These are phyloP conservation scores for Syndactyla subalaris DNA, from an alignment of 2,797 vertebrate genomes.

Conservation along the genomic window DNA sequence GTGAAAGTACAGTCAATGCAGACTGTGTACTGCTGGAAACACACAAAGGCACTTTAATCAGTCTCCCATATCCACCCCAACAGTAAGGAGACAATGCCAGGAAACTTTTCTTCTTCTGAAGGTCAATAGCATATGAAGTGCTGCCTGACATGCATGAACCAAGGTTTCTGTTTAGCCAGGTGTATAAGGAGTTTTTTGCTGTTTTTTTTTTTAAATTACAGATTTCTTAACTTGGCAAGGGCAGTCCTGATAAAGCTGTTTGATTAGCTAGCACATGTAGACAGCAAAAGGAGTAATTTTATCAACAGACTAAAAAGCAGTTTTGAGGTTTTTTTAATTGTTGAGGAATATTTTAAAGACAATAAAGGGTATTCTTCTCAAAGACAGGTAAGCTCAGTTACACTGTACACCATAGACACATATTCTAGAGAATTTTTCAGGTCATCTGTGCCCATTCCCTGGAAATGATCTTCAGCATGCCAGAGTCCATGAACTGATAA, in stretches of 20 bases:
- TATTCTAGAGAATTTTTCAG: background rate
- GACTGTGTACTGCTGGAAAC: background rate
- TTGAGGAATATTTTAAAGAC: background rate
- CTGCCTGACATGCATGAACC: background rate
- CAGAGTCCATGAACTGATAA: background rate
- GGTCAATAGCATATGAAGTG: slow-evolving; percentile 5
- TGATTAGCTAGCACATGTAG: background rate
- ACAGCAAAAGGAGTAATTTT: background rate
- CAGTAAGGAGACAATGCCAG: background rate
- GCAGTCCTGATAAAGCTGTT: background rate
- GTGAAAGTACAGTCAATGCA: background rate
- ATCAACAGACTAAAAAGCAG: background rate
- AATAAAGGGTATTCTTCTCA: background rate
- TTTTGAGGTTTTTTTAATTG: background rate
- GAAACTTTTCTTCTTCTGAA: slow-evolving; percentile 9
- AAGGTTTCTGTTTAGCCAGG: background rate
- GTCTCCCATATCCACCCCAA: background rate
- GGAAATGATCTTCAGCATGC: background rate
- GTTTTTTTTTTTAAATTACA: background rate
- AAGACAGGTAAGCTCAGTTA: background rate
- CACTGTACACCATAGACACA: background rate
- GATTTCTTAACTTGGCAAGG: background rate
- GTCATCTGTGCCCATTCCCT: background rate
- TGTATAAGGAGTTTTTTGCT: background rate
- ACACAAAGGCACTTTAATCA: background rate